Evolutionary conservation across 1,140 invertebrate species (phyloP).

Genomic region (Drosophila fuyamai): DNA sequence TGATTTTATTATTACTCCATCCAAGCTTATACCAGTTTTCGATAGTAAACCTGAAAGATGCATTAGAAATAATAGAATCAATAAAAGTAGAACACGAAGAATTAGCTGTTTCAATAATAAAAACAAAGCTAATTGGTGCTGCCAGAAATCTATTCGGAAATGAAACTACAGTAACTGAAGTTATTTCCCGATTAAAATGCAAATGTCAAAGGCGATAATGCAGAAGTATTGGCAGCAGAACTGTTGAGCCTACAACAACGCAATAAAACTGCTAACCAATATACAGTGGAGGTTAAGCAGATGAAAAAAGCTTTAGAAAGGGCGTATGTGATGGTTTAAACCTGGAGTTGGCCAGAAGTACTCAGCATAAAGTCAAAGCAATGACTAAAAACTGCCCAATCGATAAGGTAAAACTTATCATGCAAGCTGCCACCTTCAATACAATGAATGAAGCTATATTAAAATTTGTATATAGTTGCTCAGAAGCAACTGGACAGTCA

Average conservation of each 20-base stretch:
- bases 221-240: conserved; percentile 8
- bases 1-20: conserved; percentile 1
- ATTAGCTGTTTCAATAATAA: too few species aligned
- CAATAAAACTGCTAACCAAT: too few species aligned
- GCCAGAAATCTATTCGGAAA: conserved; percentile 1
- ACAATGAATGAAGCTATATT: conserved; percentile 25
- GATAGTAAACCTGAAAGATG: conserved; percentile 1
- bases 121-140: neutral
- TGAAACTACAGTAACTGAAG: neutral
- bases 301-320: too few species aligned
- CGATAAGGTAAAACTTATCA: conserved; percentile 31
- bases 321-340: conserved; percentile 1
- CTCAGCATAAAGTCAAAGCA: conserved; percentile 12
- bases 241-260: neutral
- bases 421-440: conserved; percentile 24
- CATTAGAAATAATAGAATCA: neutral
- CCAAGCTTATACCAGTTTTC: conserved; percentile 1
- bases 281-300: too few species aligned
- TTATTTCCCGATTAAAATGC: conserved; percentile 1
- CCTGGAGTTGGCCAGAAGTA: neutral
- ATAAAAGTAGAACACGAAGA: too few species aligned
- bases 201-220: conserved; percentile 10
- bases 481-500: conserved; percentile 25
- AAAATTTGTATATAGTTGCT: conserved; percentile 40
- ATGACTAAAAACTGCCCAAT: conserved; percentile 27